Base-by-base conservation (phyloP, 2,113 vertebrate genomes). In the Eptesicus fuscus region DNA sequence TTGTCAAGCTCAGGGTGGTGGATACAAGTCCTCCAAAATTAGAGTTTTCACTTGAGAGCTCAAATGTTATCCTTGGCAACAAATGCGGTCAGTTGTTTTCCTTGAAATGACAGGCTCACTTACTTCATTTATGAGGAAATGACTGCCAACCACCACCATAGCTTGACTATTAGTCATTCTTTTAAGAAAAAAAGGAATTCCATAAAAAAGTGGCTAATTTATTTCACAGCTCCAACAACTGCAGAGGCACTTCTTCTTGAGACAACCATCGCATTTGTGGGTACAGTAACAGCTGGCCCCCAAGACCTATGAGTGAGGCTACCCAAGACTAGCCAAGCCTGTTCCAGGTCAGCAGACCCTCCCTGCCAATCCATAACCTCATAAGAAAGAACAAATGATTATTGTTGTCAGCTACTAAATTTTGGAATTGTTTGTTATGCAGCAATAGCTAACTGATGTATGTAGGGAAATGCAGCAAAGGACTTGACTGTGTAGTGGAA, bases 51-150 rank as follows among this genome's bases (percentile, higher is more conserved):
- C 74, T 91, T 86, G 92, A 95, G 96, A 97, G 87, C 90, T 91
- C 86, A 73, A 96, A 80, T 88, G 90, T 71, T 94, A 87, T 95
- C 92, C 80, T 35, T 95, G 94, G 77, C 90, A 97, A 85, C 82
- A 88, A 80, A 78, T 69, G 59, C 56, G 77, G n/a, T 84, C 89
- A 83, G 74, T 90, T 96, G 83, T 94, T 93, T 96, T 67, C 89
- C 86, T 94, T 61, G 16, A 96, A 93, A 74, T 71, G 95, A 94
- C 83, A 95, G 83, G 78, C 35, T 93, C 88, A 32, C 83, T 93
- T 69, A 80, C 87, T 95, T 86, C 32, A 20, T 78, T 78, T 91
- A 83, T 82, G 47, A 83, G 53, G 76, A 93, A 94, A 89, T 83
- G 65, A 49, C 91, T 94, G 76, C 83, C 93, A 95, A 90, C 65